Percentiles rank a stretch among this genome's conserved stretches.
phyloP scores from a whole-genome alignment of 2,113 vertebrate species.

The Cheirogaleus medius region DNA sequence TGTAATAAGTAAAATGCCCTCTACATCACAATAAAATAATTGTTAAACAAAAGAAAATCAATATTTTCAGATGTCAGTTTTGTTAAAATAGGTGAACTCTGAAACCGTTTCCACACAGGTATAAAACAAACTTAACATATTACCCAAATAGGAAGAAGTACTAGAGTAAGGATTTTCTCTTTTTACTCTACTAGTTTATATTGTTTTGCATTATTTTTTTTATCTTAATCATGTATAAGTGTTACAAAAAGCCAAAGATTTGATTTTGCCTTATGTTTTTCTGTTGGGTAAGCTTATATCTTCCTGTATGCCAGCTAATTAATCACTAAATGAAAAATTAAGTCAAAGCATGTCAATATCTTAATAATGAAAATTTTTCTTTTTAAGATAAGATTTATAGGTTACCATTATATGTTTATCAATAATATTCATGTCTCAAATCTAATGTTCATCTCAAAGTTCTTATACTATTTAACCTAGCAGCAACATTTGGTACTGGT shows the following conservation, averaged over 20 bases:
- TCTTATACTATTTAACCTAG: not conserved
- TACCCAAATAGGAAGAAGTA: not conserved
- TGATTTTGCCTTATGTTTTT: not conserved
- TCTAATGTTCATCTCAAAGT: not conserved
- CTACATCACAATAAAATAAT: not conserved
- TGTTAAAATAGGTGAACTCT: not conserved
- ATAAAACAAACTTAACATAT: constrained; percentile 7
- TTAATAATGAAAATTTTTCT: not conserved
- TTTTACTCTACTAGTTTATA: not conserved
- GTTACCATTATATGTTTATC: not conserved
- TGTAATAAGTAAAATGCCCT: not conserved
- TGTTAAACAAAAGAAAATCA: not conserved
- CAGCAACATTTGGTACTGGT: not conserved
- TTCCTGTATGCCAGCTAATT: not conserved
- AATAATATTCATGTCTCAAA: not conserved
- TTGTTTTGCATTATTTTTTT: not conserved
- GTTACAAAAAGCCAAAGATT: not conserved
- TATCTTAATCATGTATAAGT: not conserved
- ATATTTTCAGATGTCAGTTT: not conserved
- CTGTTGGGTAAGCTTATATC: not conserved
- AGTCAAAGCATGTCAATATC: not conserved
- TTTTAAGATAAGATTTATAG: not conserved
- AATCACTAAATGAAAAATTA: not conserved
- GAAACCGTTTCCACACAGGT: not conserved
- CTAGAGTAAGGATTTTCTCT: not conserved